Evolutionary conservation across 2,888 invertebrate genomes (phyloP).

Genomic region (Catonia carolina): DNA sequence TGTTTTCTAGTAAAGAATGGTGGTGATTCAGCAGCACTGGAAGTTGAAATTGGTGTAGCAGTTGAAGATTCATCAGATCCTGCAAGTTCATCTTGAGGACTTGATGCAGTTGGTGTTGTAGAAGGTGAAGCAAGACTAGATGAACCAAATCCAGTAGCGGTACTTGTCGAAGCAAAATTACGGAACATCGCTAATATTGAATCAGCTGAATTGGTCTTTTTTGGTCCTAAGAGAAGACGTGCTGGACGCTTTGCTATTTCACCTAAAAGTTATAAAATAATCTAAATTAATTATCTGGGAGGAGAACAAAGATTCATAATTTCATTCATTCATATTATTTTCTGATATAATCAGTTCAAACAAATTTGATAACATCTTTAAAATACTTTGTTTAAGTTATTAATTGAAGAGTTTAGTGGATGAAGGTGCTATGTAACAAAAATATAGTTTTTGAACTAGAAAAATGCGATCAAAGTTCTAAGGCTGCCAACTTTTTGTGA

Average conservation of each 20-base stretch:
- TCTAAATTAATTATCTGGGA: no score
- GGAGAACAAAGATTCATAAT: neutral
- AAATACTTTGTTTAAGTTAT: no score
- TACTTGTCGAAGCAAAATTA: slow-evolving; percentile 57
- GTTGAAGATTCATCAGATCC: slow-evolving; percentile 61
- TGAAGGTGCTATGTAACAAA: no score
- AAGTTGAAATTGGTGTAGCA: slow-evolving; percentile 50
- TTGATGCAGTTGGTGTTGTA: slow-evolving; percentile 61
- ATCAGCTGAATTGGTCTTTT: slow-evolving; percentile 49
- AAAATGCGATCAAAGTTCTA: no score
- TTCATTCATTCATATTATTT: no score
- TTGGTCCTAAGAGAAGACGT: slow-evolving; percentile 16
- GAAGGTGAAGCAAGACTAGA: slow-evolving; percentile 59
- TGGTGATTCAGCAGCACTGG: slow-evolving; percentile 58
- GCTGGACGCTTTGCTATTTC: slow-evolving; percentile 22
- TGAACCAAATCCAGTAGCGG: slow-evolving; percentile 53
- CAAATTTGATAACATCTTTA: no score
- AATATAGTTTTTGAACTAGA: no score
- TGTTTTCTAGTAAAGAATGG: slow-evolving; percentile 41
- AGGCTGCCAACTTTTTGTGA: no score
- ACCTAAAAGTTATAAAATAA: neutral
- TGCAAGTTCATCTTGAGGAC: slow-evolving; percentile 58
- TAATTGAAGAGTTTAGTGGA: no score
- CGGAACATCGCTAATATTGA: slow-evolving; percentile 73
- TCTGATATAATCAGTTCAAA: no score